Evolutionary conservation across 2,113 vertebrate genomes (phyloP).

Genomic region (Aythya baeri): DNA sequence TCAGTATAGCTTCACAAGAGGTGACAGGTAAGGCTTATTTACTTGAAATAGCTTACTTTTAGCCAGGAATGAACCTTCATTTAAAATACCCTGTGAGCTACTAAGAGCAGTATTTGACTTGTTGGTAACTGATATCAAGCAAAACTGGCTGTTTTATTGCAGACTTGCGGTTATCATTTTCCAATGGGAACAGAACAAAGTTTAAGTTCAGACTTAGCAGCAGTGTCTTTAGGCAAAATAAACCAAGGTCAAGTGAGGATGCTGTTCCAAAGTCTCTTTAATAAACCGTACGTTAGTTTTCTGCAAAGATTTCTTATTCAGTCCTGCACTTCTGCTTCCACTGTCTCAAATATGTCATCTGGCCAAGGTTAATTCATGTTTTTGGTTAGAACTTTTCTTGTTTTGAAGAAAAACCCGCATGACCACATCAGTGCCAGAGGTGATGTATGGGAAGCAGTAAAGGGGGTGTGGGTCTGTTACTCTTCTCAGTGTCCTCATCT

Average conservation of each 20-base stretch:
- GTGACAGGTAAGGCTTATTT: neutral
- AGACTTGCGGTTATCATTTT: neutral
- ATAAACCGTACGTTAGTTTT: neutral
- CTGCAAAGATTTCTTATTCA: neutral
- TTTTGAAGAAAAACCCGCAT: neutral
- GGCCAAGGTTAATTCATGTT: neutral
- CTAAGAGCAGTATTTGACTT: neutral
- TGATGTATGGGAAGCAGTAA: neutral
- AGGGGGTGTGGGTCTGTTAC: neutral
- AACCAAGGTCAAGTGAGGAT: neutral
- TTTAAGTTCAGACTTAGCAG: neutral
- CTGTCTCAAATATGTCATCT: neutral
- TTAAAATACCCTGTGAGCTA: neutral
- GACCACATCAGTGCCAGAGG: neutral
- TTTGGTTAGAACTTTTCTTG: neutral
- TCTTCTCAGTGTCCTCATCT: neutral
- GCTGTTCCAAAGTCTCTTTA: neutral
- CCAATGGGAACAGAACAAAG: neutral
- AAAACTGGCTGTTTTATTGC: neutral
- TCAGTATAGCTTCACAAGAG: neutral
- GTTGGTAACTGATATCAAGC: neutral
- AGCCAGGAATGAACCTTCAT: neutral
- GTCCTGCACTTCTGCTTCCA: neutral
- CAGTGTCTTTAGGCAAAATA: accelerated
- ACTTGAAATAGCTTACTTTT: neutral